Evolutionary conservation across 2,888 invertebrate species (phyloP), one percentile per base, ranked within the genome.

Genomic region (Drosophila leonis): DNA sequence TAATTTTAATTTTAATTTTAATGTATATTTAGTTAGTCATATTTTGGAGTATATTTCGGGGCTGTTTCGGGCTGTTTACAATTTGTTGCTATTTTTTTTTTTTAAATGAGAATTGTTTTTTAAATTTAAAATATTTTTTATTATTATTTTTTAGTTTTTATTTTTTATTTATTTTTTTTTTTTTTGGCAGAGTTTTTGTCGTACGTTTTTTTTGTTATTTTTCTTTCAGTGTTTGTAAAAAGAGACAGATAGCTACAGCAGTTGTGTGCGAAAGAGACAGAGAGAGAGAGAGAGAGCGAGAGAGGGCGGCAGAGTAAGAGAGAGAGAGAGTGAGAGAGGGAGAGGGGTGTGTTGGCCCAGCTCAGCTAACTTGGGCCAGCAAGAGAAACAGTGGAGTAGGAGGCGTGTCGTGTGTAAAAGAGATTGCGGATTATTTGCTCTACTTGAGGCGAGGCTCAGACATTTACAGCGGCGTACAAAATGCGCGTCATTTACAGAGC

Each of bases 31-130:
- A 72, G 72, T 76, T 76, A 76, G 48, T 44, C 56, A 64, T 76
- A 68, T 60, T 70, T 42, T 31, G 29, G 29, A 63, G 57, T 74
- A 59, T 80, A 35, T 49, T 49, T 49, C 31, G 49, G 55, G 48
- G 65, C 65, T 65, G 56, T n/a, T n/a, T n/a, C n/a, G n/a, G n/a
- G n/a, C n/a, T 70, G 56, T 70, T 72, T 82, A 74, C 75, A 90
- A 74, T 86, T 80, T 83, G 78, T 82, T 85, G 64, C 76, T 84
- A 88, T 82, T 78, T 73, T 66, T 54, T 84, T 84, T 82, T 78
- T 73, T 66, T 54, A 82, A 65, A 77, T 66, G 62, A 82, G 56
- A 82, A 64, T 52, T 59, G 52, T 55, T 44, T 56, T 56, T 20
- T 54, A 37, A 39, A 48, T 31, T 60, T 54, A 9, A 48, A 37